Evolutionary conservation across 1,140 invertebrate species (phyloP).

Genomic region (Drosophila ercepeae): DNA sequence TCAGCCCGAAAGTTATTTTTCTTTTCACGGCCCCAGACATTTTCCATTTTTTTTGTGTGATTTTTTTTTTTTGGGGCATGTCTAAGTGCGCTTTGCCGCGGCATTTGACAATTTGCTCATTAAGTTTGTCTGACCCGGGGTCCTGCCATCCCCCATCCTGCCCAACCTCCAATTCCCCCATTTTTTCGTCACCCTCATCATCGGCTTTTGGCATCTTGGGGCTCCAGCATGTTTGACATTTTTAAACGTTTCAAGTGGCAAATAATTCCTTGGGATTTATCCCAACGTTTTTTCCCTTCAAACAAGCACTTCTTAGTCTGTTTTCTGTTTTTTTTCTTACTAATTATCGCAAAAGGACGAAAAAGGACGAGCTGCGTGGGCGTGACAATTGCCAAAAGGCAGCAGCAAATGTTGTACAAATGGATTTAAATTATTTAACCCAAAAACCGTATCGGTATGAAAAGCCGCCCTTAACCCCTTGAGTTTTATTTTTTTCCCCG

Average conservation of each 20-base stretch:
- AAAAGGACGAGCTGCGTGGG: slow-evolving; percentile 16
- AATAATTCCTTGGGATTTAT: slow-evolving; percentile 83
- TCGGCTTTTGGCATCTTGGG: slow-evolving; percentile 1
- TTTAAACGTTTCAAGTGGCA: slow-evolving; percentile 83
- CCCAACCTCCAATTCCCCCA: background rate
- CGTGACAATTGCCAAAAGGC: slow-evolving; percentile 64
- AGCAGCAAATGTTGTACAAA: slow-evolving; percentile 73
- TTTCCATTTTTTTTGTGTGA: slow-evolving; percentile 14
- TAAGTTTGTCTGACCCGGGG: slow-evolving; percentile 77
- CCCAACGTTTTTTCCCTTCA: slow-evolving; percentile 26
- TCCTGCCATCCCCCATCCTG: background rate
- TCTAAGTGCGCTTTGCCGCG: slow-evolving; percentile 79
- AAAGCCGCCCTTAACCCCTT: slow-evolving; percentile 15
- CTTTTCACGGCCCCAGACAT: slow-evolving; percentile 14
- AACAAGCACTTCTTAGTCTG: background rate
- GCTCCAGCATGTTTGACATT: slow-evolving; percentile 72
- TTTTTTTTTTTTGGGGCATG: slow-evolving; percentile 50
- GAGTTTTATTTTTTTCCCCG: slow-evolving; percentile 27
- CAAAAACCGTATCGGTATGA: slow-evolving; percentile 9
- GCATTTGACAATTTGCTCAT: slow-evolving; percentile 83
- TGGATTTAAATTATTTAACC: slow-evolving; percentile 78
- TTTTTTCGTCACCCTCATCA: slow-evolving; percentile 62
- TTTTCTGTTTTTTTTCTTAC: slow-evolving; percentile 46
- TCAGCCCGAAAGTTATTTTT: slow-evolving; percentile 72
- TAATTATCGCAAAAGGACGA: slow-evolving; percentile 58